Percentiles rank a stretch among this genome's conserved stretches.
phyloP scores from a whole-genome alignment of 1,140 invertebrate genomes.

The Lutraria rhynchaena region DNA sequence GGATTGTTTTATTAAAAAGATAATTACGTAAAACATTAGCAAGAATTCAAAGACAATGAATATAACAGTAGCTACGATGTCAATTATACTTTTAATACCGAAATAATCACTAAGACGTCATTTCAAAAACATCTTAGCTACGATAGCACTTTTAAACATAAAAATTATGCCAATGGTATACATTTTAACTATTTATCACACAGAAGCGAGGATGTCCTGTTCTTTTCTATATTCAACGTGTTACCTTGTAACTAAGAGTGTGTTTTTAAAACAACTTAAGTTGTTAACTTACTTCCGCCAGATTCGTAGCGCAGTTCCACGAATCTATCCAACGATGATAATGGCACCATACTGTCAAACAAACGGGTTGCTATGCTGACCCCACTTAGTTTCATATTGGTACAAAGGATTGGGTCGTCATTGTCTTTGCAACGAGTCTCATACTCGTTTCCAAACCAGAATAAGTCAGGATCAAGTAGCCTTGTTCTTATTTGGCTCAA shows the following conservation, averaged over 20 bases:
- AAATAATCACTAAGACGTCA: too few species aligned
- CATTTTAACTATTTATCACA: too few species aligned
- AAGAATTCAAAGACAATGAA: too few species aligned
- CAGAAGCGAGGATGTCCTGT: too few species aligned
- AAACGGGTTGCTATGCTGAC: constrained; percentile 47
- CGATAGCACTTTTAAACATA: background rate
- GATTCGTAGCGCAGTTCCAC: constrained; percentile 58
- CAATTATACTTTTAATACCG: too few species aligned
- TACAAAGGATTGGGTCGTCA: constrained; percentile 29
- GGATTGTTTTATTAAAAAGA: too few species aligned
- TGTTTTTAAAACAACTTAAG: too few species aligned
- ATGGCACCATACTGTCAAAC: background rate
- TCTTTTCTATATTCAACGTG: background rate
- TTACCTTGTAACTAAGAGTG: too few species aligned
- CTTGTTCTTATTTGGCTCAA: background rate
- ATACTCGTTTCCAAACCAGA: constrained; percentile 66
- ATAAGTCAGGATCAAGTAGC: constrained; percentile 38
- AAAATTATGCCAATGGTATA: background rate
- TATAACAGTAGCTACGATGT: too few species aligned
- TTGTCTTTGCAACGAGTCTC: constrained; percentile 15
- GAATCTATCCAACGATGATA: constrained; percentile 53
- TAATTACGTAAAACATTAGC: too few species aligned
- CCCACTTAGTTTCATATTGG: constrained; percentile 31
- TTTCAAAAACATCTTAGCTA: too few species aligned
- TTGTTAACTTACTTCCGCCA: constrained; percentile 50